Evolutionary conservation across 1,140 invertebrate species (phyloP).

Genomic region (Penaeus indicus): DNA sequence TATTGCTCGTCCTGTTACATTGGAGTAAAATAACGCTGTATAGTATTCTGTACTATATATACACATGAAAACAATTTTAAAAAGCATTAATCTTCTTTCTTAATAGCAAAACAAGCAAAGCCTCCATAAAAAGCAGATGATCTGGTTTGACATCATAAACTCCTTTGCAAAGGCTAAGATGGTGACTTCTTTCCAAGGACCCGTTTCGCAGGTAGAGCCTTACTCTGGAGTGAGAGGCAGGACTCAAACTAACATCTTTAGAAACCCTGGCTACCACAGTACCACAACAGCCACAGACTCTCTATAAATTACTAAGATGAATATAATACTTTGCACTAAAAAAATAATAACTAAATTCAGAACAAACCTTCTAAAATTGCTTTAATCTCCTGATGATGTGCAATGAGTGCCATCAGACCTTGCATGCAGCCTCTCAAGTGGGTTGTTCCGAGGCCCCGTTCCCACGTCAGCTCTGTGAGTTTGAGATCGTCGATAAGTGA

Average conservation of each 20-base stretch:
- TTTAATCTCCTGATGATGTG: conserved; percentile 55
- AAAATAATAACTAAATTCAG: neutral
- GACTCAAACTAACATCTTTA: too few relatives aligned
- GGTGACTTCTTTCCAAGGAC: too few relatives aligned
- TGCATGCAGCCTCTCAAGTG: conserved; percentile 80
- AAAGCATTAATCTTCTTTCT: neutral
- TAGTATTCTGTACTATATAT: neutral
- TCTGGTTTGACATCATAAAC: neutral
- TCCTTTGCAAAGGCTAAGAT: neutral
- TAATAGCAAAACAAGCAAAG: too few relatives aligned
- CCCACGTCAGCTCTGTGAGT: conserved; percentile 78
- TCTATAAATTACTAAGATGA: neutral
- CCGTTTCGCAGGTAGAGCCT: too few relatives aligned
- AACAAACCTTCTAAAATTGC: conserved; percentile 54
- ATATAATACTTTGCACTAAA: neutral
- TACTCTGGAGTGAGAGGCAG: too few relatives aligned
- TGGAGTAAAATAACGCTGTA: conserved; percentile 48
- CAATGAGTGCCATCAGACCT: conserved; percentile 73
- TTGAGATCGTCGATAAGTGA: conserved; percentile 74
- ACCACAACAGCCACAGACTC: too few relatives aligned
- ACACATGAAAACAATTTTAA: neutral
- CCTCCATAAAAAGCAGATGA: too few relatives aligned
- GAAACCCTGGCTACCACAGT: too few relatives aligned
- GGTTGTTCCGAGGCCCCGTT: conserved; percentile 89
- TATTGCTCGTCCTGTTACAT: conserved; percentile 75